Base-by-base conservation (phyloP, 2,888 invertebrate species). In the Proisotoma minuta region DNA sequence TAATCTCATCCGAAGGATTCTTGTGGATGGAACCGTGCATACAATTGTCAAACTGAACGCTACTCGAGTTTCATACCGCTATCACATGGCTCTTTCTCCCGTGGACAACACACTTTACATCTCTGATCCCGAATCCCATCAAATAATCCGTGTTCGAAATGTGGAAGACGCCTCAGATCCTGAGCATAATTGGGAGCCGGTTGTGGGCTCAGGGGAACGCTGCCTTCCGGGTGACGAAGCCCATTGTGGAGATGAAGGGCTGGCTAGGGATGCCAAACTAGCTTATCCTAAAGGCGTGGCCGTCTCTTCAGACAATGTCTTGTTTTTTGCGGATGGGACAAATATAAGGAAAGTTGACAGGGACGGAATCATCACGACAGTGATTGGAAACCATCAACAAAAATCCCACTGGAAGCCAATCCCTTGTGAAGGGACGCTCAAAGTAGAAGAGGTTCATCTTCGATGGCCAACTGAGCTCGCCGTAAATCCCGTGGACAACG, bases 401-500 rank as follows among this genome's bases (percentile, higher is more conserved):
- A 87, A 92, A 75, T 88, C 90, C 0, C 92, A 92, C 77, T 93
- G 92, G 91, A 92, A 91, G 76, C 93, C 93, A 0, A 88, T 93
- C 57, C 92, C 93, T 0, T 93, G 93, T 75, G 91, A 91, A 77
- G 93, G 92, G 22, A 93, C 92, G 0, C 78, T 92, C 0, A 91
- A 91, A 75, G 84, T 92, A n/a, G 91, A 92, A 77, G 92, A 93
- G 79, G 78, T 95, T 58, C 92, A 92, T 76, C 80, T 97, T 57
- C 84, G 94, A 59, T 98, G 97, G 97, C 98, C 98, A 0, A 97
- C 96, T 0, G 93, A 94, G 76, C 80, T 98, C 18, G 87, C 95
- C 0, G 91, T 97, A 29, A 95, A 94, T 78, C 97, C 96, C 0
- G 79, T 96, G 58, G 96, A 97, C 77, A 93, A 95, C 77, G 89